Evolutionary conservation across 2,797 vertebrate species (phyloP), one percentile per base, ranked within the genome.

Genomic region (Centroberyx gerrardi): DNA sequence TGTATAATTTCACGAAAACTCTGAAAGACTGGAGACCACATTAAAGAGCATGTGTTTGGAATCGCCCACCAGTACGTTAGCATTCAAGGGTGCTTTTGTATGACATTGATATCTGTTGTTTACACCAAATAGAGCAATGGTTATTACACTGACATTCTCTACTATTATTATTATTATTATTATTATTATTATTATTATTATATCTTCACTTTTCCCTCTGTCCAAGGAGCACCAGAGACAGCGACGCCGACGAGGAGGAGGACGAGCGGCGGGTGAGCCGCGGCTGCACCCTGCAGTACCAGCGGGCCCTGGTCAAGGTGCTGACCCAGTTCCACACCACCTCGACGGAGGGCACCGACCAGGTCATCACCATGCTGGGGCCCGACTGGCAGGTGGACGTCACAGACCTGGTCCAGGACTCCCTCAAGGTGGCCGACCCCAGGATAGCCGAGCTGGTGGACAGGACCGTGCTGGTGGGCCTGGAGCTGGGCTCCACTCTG

Each of bases 261-360:
- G 98, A 99, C 0, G 97, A 97, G 55, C 88, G 94, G 3, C 94
- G 95, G 59, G 91, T 96, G 85, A 98, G 90, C 85, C 95, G 98
- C 0, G 98, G 98, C 74, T 99, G 98, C 76, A 95, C 98, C 54
- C 94, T 99, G 65, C 98, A 99, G 92, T 99, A 97, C 94, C 98
- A 99, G 85, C 96, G 98, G 0, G 90, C 98, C 72, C 93, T 96
- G 4, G 94, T 99, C 44, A 96, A 96, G 89, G 98, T 99, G 70
- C 95, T 99, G 90, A 99, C 98, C 68, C 98, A 99, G 94, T 99
- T 99, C 92, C 98, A 99, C 90, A 99, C 98, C 61, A 98, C 96
- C 0, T 98, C 98, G 0, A 96, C 96, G 0, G 98, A 99, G 88
- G 98, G 98, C 78, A 97, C 96, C 0, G 95, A 96, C 87, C 98